These are phyloP conservation scores for Phoenicopterus ruber DNA, from an alignment of 2,113 vertebrate genomes.

Conservation along the genomic window DNA sequence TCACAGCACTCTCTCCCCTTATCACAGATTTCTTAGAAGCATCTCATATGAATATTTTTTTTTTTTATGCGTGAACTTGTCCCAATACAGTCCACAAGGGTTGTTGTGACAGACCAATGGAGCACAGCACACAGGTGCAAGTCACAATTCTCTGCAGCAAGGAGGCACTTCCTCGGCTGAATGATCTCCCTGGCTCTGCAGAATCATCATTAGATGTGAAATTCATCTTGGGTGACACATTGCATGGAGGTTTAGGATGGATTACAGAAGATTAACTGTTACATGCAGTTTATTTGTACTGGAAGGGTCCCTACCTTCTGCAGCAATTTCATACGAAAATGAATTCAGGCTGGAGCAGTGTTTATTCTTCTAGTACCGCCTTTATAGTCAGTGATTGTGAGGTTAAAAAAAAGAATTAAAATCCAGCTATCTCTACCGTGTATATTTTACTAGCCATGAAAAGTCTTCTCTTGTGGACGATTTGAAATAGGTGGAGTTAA, in stretches of 20 bases:
- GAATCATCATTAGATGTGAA: not conserved
- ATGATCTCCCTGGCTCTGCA: not conserved
- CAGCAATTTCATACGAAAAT: not conserved
- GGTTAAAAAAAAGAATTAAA: not conserved
- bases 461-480: not conserved
- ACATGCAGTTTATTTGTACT: not conserved
- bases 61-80: not conserved
- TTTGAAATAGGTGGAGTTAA: not conserved
- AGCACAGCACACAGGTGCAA: not conserved
- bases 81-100: too few species aligned
- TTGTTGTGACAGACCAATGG: not conserved
- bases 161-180: not conserved
- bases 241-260: accelerated
- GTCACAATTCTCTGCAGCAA: not conserved
- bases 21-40: not conserved
- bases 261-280: not conserved
- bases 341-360: not conserved
- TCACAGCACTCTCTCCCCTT: not conserved
- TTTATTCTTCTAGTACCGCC: not conserved
- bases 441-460: not conserved
- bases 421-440: not conserved
- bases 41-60: not conserved
- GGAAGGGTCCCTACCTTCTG: not conserved
- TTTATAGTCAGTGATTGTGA: not conserved
- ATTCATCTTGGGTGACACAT: not conserved